Evolutionary conservation across 2,888 invertebrate species (phyloP).

Genomic region (Acrobeloides nanus): DNA sequence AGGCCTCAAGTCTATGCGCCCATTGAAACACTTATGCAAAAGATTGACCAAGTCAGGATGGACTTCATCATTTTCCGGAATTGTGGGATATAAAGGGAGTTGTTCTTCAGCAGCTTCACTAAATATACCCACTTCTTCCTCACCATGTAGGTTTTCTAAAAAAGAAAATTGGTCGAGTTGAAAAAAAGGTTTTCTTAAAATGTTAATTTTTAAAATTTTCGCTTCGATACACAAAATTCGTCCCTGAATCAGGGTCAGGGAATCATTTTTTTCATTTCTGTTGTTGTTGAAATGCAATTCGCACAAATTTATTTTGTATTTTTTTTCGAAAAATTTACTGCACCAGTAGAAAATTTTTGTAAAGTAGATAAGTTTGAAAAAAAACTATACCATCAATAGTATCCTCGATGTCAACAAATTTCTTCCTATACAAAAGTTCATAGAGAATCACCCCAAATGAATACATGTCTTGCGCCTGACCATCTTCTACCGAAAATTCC

Average conservation of each 20-base stretch:
- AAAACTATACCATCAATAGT: slow-evolving; percentile 13
- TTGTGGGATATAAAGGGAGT: slow-evolving; percentile 31
- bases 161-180: neutral
- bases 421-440: slow-evolving; percentile 31
- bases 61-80: slow-evolving; percentile 25
- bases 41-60: slow-evolving; percentile 39
- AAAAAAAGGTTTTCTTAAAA: no score
- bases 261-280: no score
- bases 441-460: slow-evolving; percentile 45
- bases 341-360: no score
- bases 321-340: no score
- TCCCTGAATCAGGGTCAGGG: no score
- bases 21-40: slow-evolving; percentile 31
- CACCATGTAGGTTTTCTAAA: slow-evolving; percentile 19
- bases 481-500: slow-evolving; percentile 28
- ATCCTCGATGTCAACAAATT: slow-evolving; percentile 27
- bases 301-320: no score
- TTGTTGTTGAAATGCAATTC: no score
- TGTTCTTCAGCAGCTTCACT: slow-evolving; percentile 34
- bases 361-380: no score
- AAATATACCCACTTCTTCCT: slow-evolving; percentile 38
- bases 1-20: slow-evolving; percentile 27
- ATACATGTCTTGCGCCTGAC: slow-evolving; percentile 40
- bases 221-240: no score
- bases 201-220: slow-evolving; percentile 1